These are phyloP conservation scores for Perognathus longimembris DNA, from an alignment of 2,113 vertebrate genomes.

Conservation along the genomic window DNA sequence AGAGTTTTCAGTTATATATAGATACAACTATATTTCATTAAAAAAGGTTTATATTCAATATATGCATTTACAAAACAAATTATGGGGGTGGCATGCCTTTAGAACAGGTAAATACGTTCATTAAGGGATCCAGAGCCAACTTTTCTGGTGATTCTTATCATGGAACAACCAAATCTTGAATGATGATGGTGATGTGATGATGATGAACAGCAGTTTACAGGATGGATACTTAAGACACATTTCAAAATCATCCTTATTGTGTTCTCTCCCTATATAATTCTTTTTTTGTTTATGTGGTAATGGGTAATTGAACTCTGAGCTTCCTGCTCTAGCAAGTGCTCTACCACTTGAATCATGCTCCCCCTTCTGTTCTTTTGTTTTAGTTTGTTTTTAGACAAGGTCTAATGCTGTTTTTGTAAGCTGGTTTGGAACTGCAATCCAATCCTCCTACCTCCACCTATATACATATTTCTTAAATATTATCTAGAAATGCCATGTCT, in stretches of 20 bases:
- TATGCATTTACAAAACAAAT: background rate
- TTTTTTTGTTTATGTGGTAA: background rate
- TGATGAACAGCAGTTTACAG: background rate
- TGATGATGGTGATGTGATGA: background rate
- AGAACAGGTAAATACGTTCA: background rate
- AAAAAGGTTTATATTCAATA: background rate
- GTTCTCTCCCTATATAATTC: background rate
- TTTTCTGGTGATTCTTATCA: background rate
- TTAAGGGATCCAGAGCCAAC: background rate
- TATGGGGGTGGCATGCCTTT: background rate
- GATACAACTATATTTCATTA: background rate
- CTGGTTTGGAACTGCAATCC: too few relatives aligned
- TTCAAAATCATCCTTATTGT: slow-evolving; percentile 7
- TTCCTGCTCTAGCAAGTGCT: too few relatives aligned
- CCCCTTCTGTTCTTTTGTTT: too few relatives aligned
- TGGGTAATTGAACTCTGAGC: background rate
- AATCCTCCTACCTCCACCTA: too few relatives aligned
- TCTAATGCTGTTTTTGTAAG: too few relatives aligned
- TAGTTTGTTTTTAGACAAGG: too few relatives aligned
- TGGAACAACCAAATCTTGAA: background rate
- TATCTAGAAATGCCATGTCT: slow-evolving; percentile 15
- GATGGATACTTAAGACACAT: background rate
- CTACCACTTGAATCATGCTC: too few relatives aligned
- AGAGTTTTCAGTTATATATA: background rate
- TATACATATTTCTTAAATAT: slow-evolving; percentile 26